Evolutionary conservation across 2,797 vertebrate genomes (phyloP), one percentile per base, ranked within the genome.

Genomic region (Chelon labrosus): DNA sequence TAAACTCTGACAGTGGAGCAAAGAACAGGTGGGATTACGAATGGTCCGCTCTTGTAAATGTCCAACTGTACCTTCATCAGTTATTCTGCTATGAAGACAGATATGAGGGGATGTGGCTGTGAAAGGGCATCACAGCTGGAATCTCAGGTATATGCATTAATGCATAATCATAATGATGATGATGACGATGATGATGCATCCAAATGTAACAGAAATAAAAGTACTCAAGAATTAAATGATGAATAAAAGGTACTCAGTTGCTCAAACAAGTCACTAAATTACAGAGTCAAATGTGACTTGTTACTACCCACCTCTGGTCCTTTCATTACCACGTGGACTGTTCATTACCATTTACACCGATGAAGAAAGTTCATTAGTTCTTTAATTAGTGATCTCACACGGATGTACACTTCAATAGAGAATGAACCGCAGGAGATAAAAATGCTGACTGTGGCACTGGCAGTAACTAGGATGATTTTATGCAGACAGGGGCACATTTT

Each of bases 401-500:
- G 50, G 82, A 84, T 63, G 61, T 46, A 55, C 66, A 65, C 61
- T 57, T 79, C 66, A 38, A 60, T 39, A 39, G 70, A 79, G 38
- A 82, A 49, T 47, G 65, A 78, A 83, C 35, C 27, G 44, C 60
- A 74, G 72, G 69, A 68, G 64, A 81, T 62, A 35, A 59, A 89
- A 90, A 58, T 38, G 88, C 88, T 89, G 85, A 90, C 73, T 76
- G 77, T 20, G 59, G 82, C 63, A 17, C 59, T 56, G 87, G 77
- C 73, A 75, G 85, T 82, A 86, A 87, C 77, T 65, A 74, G 85
- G 71, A 80, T 80, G 81, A 67, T 83, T 88, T 89, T 84, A 85
- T 90, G 85, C 85, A 87, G 85, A 88, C 82, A 58, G 80, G 79
- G 73, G 67, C 88, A 85, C 75, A 89, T 89, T 87, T 90, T 88